Evolutionary conservation across 2,797 vertebrate species (phyloP), one percentile per base, ranked within the genome.

Genomic region (Stomatorhinus walkeri): DNA sequence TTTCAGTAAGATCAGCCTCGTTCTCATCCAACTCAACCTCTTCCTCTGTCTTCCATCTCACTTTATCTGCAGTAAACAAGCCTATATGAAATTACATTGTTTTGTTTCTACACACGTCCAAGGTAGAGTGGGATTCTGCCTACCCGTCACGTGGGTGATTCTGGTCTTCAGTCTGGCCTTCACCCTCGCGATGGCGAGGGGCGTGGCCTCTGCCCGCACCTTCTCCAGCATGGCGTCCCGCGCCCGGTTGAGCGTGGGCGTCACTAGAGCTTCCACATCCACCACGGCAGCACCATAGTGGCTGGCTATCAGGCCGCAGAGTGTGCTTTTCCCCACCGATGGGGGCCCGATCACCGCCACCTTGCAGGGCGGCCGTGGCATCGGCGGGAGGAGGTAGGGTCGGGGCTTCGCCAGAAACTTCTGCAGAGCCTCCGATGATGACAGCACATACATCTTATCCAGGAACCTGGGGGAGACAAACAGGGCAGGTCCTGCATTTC

Each of bases 401-500:
- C 97, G 94, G 56, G 98, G 98, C 91, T 97, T 99, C 90, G 90
- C 86, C 59, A 94, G 90, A 91, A 99, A 99, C 87, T 93, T 93
- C 85, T 94, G 94, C 88, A 96, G 79, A 61, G 97, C 94, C 89
- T 97, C 96, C 91, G 95, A 91, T 54, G 96, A 96, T 51, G 98
- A 98, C 48, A 98, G 93, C 56, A 97, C 0, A 9, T 98, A 99
- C 68, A 98, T 93, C 95, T 97, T 99, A 94, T 97, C 98, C 95
- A 96, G 95, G 93, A 99, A 99, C 91, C 98, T 99, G 93, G 32
- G 90, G 28, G 64, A 48, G n/a, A 51, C 43, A 51, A 51, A 85
- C 48, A 51, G 43, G 4, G 43, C 83, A 85, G 43, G 22, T 51
- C 22, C 22, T 85, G 22, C 2, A 0, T 28, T 85, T 14, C 83